These are phyloP conservation scores for Tenodera sinensis DNA, from an alignment of 2,888 invertebrate genomes.

Conservation along the genomic window DNA sequence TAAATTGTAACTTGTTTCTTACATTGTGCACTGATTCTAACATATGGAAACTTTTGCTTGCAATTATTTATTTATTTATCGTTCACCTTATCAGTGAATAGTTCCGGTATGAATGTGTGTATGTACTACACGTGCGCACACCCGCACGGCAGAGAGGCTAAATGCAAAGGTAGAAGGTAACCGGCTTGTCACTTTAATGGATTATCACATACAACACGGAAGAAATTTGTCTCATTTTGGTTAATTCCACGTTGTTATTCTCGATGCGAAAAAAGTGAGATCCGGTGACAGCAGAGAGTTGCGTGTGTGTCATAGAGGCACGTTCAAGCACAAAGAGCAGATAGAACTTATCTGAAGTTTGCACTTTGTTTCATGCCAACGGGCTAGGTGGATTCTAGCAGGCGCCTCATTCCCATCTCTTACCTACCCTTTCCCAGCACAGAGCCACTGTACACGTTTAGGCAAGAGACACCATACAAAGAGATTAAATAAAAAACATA, in stretches of 20 bases:
- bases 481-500: conserved; percentile 26
- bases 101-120: too few relatives aligned
- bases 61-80: too few relatives aligned
- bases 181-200: not conserved
- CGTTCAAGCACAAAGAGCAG: conserved; percentile 7
- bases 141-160: not conserved
- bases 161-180: not conserved
- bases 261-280: not conserved
- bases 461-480: conserved; percentile 20
- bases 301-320: not conserved
- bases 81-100: too few relatives aligned
- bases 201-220: not conserved
- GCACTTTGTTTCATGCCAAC: conserved; percentile 17
- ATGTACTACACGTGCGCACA: too few relatives aligned
- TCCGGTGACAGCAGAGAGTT: conserved; percentile 4
- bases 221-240: conserved; percentile 19
- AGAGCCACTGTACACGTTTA: not conserved
- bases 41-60: too few relatives aligned
- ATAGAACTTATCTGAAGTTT: conserved; percentile 16
- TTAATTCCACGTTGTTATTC: conserved; percentile 15
- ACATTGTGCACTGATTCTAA: too few relatives aligned
- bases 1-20: too few relatives aligned
- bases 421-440: not conserved
- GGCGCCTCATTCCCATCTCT: not conserved
- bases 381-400: not conserved